These are phyloP conservation scores for Volucella bombylans DNA, from an alignment of 2,888 invertebrate species.

Conservation along the genomic window DNA sequence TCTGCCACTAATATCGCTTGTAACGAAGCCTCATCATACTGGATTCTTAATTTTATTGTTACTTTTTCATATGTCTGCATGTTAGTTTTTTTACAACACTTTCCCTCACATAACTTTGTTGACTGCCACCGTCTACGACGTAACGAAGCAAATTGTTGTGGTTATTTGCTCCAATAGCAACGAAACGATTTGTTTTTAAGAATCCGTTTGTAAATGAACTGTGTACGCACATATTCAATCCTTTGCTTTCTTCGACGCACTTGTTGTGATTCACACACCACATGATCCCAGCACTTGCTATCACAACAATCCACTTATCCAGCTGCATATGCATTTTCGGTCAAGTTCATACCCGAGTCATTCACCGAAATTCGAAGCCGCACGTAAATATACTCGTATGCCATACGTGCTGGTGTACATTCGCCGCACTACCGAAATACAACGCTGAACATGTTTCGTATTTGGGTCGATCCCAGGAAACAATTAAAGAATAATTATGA, in stretches of 20 bases:
- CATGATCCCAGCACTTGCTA: no score
- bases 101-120: not conserved
- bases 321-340: no score
- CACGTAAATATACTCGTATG: no score
- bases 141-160: constrained; percentile 11
- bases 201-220: not conserved
- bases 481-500: no score
- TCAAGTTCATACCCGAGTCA: no score
- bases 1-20: constrained; percentile 7
- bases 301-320: no score
- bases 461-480: no score
- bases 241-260: not conserved
- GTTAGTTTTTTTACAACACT: not conserved
- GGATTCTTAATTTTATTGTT: not conserved
- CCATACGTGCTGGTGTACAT: no score
- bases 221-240: constrained; percentile 5
- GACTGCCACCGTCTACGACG: constrained; percentile 6
- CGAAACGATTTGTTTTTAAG: not conserved
- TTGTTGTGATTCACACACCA: no score
- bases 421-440: no score
- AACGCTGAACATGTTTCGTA: no score
- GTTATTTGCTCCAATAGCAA: not conserved
- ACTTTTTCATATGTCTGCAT: not conserved
- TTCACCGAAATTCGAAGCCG: no score
- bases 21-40: constrained; percentile 3